These are phyloP conservation scores for Plectus sambesii DNA, from an alignment of 1,140 invertebrate species.

Conservation along the genomic window DNA sequence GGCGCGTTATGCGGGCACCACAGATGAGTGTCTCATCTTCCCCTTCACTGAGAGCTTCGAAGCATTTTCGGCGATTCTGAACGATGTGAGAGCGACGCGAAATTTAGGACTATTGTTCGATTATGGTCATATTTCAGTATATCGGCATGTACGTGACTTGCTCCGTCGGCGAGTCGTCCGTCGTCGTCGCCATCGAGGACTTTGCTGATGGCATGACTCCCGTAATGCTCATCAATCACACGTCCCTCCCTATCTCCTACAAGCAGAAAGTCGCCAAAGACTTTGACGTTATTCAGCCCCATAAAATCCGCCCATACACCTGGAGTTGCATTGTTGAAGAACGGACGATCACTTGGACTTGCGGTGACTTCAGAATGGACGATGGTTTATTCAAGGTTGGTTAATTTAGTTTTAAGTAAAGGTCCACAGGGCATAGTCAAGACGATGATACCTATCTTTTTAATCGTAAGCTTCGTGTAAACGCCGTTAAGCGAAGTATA, in stretches of 20 bases:
- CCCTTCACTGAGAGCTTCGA: constrained; percentile 69
- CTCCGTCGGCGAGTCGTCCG: constrained; percentile 75
- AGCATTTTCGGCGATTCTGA: constrained; percentile 63
- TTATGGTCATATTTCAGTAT: constrained; percentile 51
- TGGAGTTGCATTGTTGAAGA: too few relatives aligned
- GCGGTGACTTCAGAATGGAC: too few relatives aligned
- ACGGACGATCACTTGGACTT: too few relatives aligned
- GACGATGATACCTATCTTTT: too few relatives aligned
- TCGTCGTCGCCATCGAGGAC: constrained; percentile 67
- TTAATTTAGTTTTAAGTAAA: too few relatives aligned
- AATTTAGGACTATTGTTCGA: constrained; percentile 41
- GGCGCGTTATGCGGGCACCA: constrained; percentile 50
- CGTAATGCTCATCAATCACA: constrained; percentile 74
- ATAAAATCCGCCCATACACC: too few relatives aligned
- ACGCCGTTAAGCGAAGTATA: too few relatives aligned
- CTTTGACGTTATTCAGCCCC: too few relatives aligned
- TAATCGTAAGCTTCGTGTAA: too few relatives aligned
- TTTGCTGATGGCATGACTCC: constrained; percentile 72
- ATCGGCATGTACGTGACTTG: constrained; percentile 81
- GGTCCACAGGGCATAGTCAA: too few relatives aligned
- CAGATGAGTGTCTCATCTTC: constrained; percentile 63
- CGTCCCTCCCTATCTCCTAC: constrained; percentile 48
- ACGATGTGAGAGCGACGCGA: constrained; percentile 49
- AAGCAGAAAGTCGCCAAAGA: constrained; percentile 49
- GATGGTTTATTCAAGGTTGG: too few relatives aligned